Percentiles rank a stretch among this genome's conserved stretches.
Evolutionary conservation across 2,888 invertebrate genomes (phyloP).

Genomic region (Palloptera scutellata): DNA sequence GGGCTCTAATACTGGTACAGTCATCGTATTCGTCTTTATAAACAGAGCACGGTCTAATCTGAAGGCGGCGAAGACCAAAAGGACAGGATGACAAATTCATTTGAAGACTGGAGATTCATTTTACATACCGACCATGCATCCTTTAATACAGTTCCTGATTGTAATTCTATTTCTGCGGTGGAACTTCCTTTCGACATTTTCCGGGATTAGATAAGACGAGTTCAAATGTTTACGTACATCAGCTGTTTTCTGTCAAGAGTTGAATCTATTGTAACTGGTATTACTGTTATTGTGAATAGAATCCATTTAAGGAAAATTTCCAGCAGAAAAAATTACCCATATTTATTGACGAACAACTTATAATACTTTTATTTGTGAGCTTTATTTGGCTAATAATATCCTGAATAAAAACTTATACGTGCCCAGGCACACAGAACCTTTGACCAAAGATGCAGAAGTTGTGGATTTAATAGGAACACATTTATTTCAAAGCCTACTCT

Average conservation of each 20-base stretch:
- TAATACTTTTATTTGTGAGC: too few relatives aligned
- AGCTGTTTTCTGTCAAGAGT: slow-evolving; percentile 3
- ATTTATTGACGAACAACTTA: too few relatives aligned
- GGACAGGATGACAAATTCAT: not conserved
- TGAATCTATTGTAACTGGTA: not conserved
- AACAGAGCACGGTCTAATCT: slow-evolving; percentile 82
- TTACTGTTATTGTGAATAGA: not conserved
- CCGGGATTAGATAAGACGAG: too few relatives aligned
- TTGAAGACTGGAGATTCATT: not conserved
- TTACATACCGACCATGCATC: slow-evolving; percentile 56
- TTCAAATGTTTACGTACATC: not conserved
- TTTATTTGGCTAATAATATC: too few relatives aligned
- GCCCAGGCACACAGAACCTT: too few relatives aligned
- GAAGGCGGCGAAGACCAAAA: slow-evolving; percentile 21
- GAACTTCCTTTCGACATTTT: slow-evolving; percentile 18
- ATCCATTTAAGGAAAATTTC: not conserved
- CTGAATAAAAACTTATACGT: too few relatives aligned
- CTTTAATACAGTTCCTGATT: slow-evolving; percentile 27
- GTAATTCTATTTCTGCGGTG: too few relatives aligned
- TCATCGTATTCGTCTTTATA: slow-evolving; percentile 85
- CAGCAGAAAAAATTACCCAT: not conserved
- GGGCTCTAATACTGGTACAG: slow-evolving; percentile 76
- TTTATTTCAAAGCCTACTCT: too few relatives aligned
- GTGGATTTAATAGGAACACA: too few relatives aligned
- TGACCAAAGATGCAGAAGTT: too few relatives aligned